Percentiles rank a stretch among this genome's conserved stretches.
Conservation (phyloP, 2,113 vertebrate species). For the Colius striatus region DNA sequence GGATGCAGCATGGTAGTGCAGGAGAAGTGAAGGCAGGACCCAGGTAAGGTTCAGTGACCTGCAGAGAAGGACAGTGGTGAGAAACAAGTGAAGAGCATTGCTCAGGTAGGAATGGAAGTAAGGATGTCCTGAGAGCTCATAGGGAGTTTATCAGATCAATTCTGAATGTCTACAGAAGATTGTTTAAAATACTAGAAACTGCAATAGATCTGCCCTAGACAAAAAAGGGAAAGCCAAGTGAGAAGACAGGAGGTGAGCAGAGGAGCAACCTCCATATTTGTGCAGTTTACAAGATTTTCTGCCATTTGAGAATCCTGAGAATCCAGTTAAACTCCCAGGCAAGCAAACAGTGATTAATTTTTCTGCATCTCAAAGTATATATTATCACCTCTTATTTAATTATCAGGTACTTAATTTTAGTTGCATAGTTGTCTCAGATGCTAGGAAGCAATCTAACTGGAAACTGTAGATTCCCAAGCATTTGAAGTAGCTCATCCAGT, state of each 20-base stretch:
- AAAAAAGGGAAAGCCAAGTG: neutral
- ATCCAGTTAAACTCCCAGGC: neutral
- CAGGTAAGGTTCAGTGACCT: neutral
- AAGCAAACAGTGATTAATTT: neutral
- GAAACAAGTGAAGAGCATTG: neutral
- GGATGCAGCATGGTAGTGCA: neutral
- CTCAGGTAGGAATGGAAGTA: neutral
- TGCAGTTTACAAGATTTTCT: neutral
- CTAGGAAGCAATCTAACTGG: neutral
- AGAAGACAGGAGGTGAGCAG: neutral
- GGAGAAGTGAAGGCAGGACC: neutral
- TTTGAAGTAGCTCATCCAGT: neutral
- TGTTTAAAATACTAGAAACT: neutral
- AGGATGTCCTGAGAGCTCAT: neutral
- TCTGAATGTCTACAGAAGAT: neutral
- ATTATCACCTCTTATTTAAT: constrained; percentile 20
- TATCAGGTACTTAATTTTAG: neutral
- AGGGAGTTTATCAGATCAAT: neutral
- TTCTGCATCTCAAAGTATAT: neutral
- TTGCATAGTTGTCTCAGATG: neutral
- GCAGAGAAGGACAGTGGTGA: neutral
- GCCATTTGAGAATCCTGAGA: neutral
- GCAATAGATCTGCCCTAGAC: neutral
- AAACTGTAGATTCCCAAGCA: neutral
- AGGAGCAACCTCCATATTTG: neutral